These are phyloP conservation scores for Tetragonisca angustula DNA, from an alignment of 2,888 invertebrate genomes.

Conservation along the genomic window DNA sequence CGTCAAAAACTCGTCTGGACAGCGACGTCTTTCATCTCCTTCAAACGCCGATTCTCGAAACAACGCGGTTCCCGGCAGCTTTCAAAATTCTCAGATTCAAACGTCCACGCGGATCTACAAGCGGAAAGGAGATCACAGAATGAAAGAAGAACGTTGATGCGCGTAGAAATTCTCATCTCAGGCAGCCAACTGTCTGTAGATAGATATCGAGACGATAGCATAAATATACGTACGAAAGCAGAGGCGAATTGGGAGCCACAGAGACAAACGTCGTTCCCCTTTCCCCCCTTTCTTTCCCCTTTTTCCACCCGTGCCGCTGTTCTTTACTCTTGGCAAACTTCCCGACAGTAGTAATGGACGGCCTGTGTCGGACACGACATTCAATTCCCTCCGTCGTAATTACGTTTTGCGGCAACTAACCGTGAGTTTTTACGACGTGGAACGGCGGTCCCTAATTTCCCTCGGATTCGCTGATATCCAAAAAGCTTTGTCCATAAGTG, in stretches of 20 bases:
- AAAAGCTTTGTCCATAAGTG: background rate
- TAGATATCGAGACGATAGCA: background rate
- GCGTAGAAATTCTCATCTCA: too few relatives aligned
- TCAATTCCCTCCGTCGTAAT: slow-evolving; percentile 21
- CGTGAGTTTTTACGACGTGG: background rate
- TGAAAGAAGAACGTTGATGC: too few relatives aligned
- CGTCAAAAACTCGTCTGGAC: too few relatives aligned
- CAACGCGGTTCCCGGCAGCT: too few relatives aligned
- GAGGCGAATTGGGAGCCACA: background rate
- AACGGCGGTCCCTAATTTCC: background rate
- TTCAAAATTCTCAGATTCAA: too few relatives aligned
- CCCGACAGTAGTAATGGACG: slow-evolving; percentile 20
- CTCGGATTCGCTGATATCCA: background rate
- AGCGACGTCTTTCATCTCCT: too few relatives aligned
- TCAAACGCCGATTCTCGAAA: too few relatives aligned
- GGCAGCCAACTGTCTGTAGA: background rate
- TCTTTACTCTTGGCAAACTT: slow-evolving; percentile 16
- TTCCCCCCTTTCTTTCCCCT: too few relatives aligned
- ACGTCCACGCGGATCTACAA: too few relatives aligned
- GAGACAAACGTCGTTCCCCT: background rate
- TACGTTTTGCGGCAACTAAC: slow-evolving; percentile 18
- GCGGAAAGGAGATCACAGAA: too few relatives aligned
- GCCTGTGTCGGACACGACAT: slow-evolving; percentile 15
- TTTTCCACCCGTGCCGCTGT: background rate
- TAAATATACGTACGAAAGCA: background rate